Evolutionary conservation across 2,113 vertebrate species (phyloP).

Genomic region (Carassius gibelio): DNA sequence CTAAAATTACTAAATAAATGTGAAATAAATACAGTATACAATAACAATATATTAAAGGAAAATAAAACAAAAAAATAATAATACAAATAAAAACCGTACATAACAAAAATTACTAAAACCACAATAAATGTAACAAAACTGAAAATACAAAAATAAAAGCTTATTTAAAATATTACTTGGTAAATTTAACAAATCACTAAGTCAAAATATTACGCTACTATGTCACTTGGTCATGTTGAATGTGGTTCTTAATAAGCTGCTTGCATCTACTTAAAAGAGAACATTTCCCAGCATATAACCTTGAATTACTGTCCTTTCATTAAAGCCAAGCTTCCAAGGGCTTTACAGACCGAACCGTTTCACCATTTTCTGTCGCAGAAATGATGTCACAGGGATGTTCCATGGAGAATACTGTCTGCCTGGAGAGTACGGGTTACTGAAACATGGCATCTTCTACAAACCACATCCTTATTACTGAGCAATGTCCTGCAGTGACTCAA

Average conservation of each 20-base stretch:
- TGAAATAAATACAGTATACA: too few relatives aligned
- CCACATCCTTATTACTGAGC: background rate
- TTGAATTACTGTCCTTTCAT: conserved; percentile 20
- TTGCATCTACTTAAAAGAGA: background rate
- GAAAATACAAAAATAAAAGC: too few relatives aligned
- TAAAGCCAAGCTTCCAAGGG: background rate
- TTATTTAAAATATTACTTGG: background rate
- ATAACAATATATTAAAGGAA: too few relatives aligned
- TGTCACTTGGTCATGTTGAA: too few relatives aligned
- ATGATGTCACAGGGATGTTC: background rate
- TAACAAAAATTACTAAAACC: too few relatives aligned
- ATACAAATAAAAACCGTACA: too few relatives aligned
- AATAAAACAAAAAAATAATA: too few relatives aligned
- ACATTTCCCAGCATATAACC: background rate
- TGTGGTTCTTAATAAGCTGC: too few relatives aligned
- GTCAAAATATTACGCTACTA: too few relatives aligned
- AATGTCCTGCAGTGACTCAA: conserved; percentile 23
- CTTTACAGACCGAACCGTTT: conserved; percentile 7
- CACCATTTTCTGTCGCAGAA: background rate
- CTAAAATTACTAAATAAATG: too few relatives aligned
- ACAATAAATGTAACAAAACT: too few relatives aligned
- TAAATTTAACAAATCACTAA: background rate
- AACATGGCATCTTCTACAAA: background rate
- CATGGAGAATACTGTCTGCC: background rate
- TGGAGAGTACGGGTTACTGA: background rate